A percentile compares a stretch with the other conserved stretches of the same genome.
Evolutionary conservation across 2,888 invertebrate species (phyloP).

Genomic region (Thereva nobilitata): DNA sequence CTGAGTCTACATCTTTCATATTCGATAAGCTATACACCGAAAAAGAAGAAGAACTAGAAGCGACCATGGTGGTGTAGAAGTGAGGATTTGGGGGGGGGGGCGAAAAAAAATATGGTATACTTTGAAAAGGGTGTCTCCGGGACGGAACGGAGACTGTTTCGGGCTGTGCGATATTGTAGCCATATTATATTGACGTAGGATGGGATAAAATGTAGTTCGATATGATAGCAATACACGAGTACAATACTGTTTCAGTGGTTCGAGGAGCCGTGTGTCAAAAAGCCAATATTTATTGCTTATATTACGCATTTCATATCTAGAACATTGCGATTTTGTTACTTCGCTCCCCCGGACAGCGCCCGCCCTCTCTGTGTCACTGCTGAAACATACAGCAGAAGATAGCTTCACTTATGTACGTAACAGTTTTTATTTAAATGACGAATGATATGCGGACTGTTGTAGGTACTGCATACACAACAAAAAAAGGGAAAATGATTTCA

Average conservation of each 20-base stretch:
- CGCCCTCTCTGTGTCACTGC: too few species aligned
- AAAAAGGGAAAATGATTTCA: too few species aligned
- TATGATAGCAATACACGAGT: slow-evolving; percentile 15
- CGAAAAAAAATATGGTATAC: background rate
- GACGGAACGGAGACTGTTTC: too few species aligned
- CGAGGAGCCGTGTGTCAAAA: slow-evolving; percentile 9
- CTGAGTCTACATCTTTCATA: slow-evolving; percentile 11
- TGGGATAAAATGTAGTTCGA: background rate
- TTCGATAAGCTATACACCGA: slow-evolving; percentile 25
- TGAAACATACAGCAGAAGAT: too few species aligned
- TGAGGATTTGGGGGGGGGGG: background rate
- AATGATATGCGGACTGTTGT: too few species aligned
- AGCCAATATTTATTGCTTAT: slow-evolving; percentile 30
- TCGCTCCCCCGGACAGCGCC: too few species aligned
- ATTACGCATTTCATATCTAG: slow-evolving; percentile 25
- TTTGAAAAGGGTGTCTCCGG: too few species aligned
- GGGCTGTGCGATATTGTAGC: too few species aligned
- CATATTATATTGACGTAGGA: background rate
- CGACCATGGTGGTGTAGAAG: background rate
- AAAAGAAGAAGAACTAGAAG: background rate
- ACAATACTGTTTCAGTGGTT: slow-evolving; percentile 14
- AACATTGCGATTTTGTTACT: slow-evolving; percentile 12
- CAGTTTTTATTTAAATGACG: too few species aligned
- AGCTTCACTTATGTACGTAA: too few species aligned
- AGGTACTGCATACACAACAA: too few species aligned